A percentile compares a stretch with the other conserved stretches of the same genome.
phyloP scores from a whole-genome alignment of 2,888 invertebrate genomes.

The Dicranocentrus wangi region DNA sequence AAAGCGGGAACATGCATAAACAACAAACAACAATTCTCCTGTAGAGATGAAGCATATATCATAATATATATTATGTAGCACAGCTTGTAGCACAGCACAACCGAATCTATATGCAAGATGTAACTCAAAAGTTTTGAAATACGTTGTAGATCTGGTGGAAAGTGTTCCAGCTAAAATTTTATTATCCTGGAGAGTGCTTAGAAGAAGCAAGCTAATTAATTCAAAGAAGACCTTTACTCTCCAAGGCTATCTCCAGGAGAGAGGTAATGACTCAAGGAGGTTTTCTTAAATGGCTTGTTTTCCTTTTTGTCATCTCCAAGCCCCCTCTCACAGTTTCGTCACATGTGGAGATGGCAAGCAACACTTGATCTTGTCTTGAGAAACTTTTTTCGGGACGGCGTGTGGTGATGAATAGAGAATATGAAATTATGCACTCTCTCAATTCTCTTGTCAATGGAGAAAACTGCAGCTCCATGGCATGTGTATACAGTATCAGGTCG shows the following conservation, averaged over 20 bases:
- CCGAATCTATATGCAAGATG: too few species aligned
- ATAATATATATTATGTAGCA: too few species aligned
- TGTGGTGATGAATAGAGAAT: neutral
- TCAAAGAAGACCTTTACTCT: conserved; percentile 27
- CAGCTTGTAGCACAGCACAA: too few species aligned
- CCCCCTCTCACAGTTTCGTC: too few species aligned
- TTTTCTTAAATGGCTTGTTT: neutral
- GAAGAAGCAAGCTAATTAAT: conserved; percentile 41
- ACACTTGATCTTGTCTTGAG: conserved; percentile 4
- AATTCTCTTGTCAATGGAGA: neutral
- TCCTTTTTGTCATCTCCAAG: too few species aligned
- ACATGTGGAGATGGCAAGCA: too few species aligned
- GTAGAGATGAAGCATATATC: too few species aligned
- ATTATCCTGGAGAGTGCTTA: conserved; percentile 14
- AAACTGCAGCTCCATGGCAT: neutral
- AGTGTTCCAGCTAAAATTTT: conserved; percentile 14
- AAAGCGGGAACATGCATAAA: too few species aligned
- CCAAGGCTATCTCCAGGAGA: neutral
- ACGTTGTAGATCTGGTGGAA: too few species aligned
- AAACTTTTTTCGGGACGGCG: neutral
- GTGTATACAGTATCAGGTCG: neutral
- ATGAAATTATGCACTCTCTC: conserved; percentile 1
- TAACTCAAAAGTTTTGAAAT: too few species aligned
- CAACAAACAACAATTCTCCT: too few species aligned
- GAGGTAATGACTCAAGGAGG: neutral